Conservation (phyloP, 2,888 invertebrate species). For the Brenthis hecate region DNA sequence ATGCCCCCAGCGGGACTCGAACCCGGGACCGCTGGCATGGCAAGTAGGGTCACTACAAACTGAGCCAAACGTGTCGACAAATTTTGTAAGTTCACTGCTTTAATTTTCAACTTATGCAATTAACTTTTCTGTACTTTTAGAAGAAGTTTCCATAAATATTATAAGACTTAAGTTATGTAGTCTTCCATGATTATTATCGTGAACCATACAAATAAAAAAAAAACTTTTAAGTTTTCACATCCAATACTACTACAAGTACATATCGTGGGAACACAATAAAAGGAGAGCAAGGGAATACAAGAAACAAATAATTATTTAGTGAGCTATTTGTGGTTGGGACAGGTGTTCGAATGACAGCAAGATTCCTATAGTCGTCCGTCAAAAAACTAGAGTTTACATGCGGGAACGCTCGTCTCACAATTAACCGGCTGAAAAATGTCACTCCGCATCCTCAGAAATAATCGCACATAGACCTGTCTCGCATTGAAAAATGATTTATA, state of each 20-base stretch:
- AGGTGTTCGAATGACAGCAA: constrained; percentile 62
- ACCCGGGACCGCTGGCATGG: too few relatives aligned
- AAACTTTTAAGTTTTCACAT: not conserved
- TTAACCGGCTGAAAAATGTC: constrained; percentile 76
- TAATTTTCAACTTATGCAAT: not conserved
- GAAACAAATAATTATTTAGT: constrained; percentile 44
- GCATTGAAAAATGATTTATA: constrained; percentile 48
- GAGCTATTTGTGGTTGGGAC: constrained; percentile 45
- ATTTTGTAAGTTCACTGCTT: not conserved
- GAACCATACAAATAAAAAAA: not conserved
- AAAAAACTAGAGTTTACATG: constrained; percentile 69
- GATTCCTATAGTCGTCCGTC: constrained; percentile 59
- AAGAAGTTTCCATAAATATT: not conserved
- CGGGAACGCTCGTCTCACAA: constrained; percentile 56
- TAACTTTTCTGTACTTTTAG: too few relatives aligned
- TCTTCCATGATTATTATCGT: not conserved
- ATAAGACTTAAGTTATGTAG: not conserved
- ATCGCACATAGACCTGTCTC: constrained; percentile 57
- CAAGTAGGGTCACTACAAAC: too few relatives aligned
- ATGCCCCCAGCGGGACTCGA: too few relatives aligned
- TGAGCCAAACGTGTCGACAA: too few relatives aligned
- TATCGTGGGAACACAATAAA: constrained; percentile 41
- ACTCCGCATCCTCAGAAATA: constrained; percentile 63
- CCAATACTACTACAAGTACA: constrained; percentile 19
- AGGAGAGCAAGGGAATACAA: constrained; percentile 40